Conservation (phyloP, 2,888 invertebrate species). For the Psylliodes chrysocephalus region DNA sequence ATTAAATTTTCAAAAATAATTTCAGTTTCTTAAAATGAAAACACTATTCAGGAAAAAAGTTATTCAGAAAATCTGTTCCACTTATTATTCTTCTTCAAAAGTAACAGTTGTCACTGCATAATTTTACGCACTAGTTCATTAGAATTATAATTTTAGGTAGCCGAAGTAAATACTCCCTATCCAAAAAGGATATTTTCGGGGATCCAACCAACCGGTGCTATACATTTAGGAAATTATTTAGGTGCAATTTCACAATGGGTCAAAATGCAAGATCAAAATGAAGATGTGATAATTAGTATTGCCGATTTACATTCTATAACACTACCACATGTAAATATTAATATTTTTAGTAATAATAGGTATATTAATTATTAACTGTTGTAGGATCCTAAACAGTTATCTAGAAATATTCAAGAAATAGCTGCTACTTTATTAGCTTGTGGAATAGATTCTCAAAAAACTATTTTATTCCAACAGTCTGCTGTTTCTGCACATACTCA, state of each 20-base stretch:
- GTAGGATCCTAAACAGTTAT: conserved; percentile 72
- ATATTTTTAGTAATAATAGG: neutral
- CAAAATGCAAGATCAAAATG: conserved; percentile 77
- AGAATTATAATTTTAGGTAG: conserved; percentile 32
- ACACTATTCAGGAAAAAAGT: neutral
- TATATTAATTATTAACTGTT: neutral
- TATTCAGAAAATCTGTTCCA: neutral
- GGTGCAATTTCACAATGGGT: conserved; percentile 92
- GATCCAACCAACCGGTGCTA: conserved; percentile 93
- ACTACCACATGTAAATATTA: conserved; percentile 73
- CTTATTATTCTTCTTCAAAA: conserved; percentile 15
- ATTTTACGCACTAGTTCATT: neutral
- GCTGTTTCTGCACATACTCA: conserved; percentile 86
- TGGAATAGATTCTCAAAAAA: conserved; percentile 85
- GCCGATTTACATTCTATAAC: conserved; percentile 96
- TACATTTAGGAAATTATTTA: conserved; percentile 97
- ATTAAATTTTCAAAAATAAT: neutral
- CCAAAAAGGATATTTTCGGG: conserved; percentile 81
- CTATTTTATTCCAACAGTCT: conserved; percentile 90
- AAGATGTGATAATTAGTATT: conserved; percentile 81
- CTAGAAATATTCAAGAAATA: conserved; percentile 77
- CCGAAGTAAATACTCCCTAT: conserved; percentile 24
- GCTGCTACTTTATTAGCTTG: conserved; percentile 89
- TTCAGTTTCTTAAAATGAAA: conserved; percentile 1
- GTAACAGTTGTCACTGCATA: conserved; percentile 8